Evolutionary conservation across 1,140 invertebrate genomes (phyloP).

Genomic region (Ridgeia piscesae): DNA sequence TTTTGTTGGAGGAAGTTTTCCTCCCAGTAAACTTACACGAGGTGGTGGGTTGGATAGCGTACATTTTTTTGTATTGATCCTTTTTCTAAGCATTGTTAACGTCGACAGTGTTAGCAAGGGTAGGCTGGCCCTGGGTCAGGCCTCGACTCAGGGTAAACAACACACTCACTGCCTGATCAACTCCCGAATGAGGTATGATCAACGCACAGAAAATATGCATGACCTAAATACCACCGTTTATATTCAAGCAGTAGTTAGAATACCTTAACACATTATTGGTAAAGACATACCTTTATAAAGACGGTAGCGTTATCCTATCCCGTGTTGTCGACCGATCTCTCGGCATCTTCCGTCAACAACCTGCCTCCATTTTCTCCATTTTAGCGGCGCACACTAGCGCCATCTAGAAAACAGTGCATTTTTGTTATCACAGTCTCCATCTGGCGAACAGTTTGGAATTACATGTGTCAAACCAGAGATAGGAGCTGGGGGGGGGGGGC

Average conservation of each 20-base stretch:
- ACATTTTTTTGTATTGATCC: no score
- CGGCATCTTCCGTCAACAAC: neutral
- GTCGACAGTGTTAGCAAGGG: no score
- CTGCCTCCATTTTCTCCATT: neutral
- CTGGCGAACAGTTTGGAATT: neutral
- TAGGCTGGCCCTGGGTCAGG: no score
- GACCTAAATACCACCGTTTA: neutral
- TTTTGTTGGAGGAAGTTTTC: no score
- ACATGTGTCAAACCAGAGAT: neutral
- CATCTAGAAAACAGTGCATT: neutral
- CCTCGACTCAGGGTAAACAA: no score
- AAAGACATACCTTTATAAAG: neutral
- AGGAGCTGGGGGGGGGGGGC: no score
- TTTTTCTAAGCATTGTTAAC: no score
- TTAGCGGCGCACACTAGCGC: neutral
- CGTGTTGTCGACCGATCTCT: neutral
- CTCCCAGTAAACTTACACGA: no score
- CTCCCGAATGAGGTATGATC: no score
- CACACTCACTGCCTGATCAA: no score
- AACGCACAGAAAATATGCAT: no score
- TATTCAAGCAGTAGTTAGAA: neutral
- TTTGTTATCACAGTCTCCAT: neutral
- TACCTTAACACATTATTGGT: neutral
- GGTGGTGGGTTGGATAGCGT: no score
- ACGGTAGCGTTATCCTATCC: neutral